Evolutionary conservation across 2,113 vertebrate genomes (phyloP), one percentile per base, ranked within the genome.

Genomic region (Petromus typicus): DNA sequence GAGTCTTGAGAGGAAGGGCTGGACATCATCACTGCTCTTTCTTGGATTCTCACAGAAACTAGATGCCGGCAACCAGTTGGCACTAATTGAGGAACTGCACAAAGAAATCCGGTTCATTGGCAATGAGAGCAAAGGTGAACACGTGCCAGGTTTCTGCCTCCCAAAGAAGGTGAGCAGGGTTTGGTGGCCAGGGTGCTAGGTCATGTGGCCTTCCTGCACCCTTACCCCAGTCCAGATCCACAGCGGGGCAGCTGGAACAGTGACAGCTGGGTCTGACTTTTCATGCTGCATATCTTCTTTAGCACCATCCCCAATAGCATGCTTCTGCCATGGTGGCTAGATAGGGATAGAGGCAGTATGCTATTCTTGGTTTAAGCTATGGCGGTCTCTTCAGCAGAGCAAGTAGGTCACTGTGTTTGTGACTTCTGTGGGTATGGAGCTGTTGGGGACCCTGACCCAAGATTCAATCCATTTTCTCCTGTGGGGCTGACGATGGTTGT

Each of bases 131-230:
- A 99, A 98, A 97, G 99, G 99, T 86, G 99, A 99, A 86, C 98
- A 99, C 0, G 99, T 99, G 67, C 99, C 99, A 0, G 99, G 99
- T 25, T 99, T 99, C 98, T 99, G 99, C 98, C 98, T 99, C 95
- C 99, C 99, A 3, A 99, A 99, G 98, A 99, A 99, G 99, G 99
- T 99, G 97, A 98, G 96, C 48, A 56, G 45, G 85, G 67, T 18
- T 0, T 17, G 2, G 0, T 14, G 23, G 13, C 5, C 32, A 22
- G 37, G 61, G 14, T 17, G 16, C 56, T 0, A 3, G 34, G 37
- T 13, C 45, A 0, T 2, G 3, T 5, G 7, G 51, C 61, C 61
- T 10, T 76, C 48, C 63, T 59, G 14, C 0, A 0, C 54, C 73
- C 54, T 51, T 4, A 3, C 32, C 23, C 4, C 2, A 54, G 10